phyloP scores from a whole-genome alignment of 2,797 vertebrate species.

The Percopsis omiscomaycus region DNA sequence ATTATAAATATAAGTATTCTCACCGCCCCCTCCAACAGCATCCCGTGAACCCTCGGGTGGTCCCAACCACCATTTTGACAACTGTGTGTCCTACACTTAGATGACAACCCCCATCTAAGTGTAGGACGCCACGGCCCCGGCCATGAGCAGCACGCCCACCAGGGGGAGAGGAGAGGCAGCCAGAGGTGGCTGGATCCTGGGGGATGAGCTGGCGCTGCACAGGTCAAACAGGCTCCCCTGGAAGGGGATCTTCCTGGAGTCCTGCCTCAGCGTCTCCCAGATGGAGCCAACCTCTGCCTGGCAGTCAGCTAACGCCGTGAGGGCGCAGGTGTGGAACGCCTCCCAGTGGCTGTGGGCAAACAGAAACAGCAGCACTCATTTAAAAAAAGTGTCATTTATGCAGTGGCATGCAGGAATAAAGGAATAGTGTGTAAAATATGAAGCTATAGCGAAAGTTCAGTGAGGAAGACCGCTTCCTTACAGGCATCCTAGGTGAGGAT shows the following conservation, averaged over 20 bases:
- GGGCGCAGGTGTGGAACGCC: conserved; percentile 78
- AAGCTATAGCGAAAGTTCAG: too few species aligned
- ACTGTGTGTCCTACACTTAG: too few species aligned
- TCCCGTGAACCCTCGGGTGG: background rate
- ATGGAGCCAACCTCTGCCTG: conserved; percentile 76
- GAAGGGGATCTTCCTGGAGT: conserved; percentile 79
- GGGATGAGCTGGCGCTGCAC: conserved; percentile 71
- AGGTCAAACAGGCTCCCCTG: conserved; percentile 81
- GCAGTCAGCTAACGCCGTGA: conserved; percentile 72
- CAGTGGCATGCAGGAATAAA: too few species aligned
- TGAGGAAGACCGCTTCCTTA: too few species aligned
- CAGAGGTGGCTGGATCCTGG: conserved; percentile 32
- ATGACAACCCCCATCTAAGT: conserved; percentile 32
- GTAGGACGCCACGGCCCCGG: conserved; percentile 34
- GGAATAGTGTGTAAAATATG: too few species aligned
- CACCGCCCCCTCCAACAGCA: conserved; percentile 15
- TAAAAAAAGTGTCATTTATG: background rate
- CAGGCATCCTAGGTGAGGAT: too few species aligned
- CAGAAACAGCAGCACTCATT: conserved; percentile 26
- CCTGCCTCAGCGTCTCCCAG: conserved; percentile 80
- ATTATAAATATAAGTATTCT: too few species aligned
- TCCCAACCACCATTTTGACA: too few species aligned
- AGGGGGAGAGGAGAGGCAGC: conserved; percentile 48
- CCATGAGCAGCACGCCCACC: conserved; percentile 58
- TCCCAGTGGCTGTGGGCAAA: conserved; percentile 79